Conservation (phyloP, 2,113 vertebrate genomes). For the Toxotes jaculatrix region DNA sequence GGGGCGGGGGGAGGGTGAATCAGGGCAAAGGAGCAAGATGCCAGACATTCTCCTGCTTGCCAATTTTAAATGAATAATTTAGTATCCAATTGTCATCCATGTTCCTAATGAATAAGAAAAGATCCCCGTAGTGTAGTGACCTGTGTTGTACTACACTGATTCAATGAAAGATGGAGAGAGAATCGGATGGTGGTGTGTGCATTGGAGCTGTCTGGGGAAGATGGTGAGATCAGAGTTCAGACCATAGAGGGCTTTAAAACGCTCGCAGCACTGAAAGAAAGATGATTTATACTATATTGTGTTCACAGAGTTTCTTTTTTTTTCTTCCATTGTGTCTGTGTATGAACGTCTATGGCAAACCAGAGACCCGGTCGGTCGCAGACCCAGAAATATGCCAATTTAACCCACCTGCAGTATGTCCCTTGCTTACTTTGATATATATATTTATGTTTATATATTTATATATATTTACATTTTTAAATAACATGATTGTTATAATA, state of each 20-base stretch:
- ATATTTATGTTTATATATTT: too few species aligned
- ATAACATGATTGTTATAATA: too few species aligned
- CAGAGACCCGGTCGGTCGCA: background rate
- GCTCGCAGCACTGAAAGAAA: background rate
- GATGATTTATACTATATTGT: background rate
- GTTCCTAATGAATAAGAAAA: slow-evolving; percentile 71
- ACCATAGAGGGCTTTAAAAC: background rate
- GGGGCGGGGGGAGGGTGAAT: background rate
- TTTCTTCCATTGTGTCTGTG: background rate
- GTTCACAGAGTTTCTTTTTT: background rate
- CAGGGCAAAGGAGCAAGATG: slow-evolving; percentile 32
- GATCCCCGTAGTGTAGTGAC: slow-evolving; percentile 60
- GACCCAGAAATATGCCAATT: too few species aligned
- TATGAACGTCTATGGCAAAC: too few species aligned
- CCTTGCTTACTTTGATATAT: too few species aligned
- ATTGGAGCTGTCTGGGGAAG: slow-evolving; percentile 13
- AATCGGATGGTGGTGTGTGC: slow-evolving; percentile 37
- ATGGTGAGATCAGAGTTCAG: background rate
- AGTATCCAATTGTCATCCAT: slow-evolving; percentile 55
- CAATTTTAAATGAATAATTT: slow-evolving; percentile 69
- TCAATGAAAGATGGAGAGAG: slow-evolving; percentile 36
- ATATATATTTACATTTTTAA: too few species aligned
- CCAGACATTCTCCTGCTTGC: slow-evolving; percentile 11
- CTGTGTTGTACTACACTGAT: slow-evolving; percentile 46
- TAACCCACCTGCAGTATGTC: too few species aligned